phyloP scores from a whole-genome alignment of 2,888 invertebrate genomes.

The Cantharis lateralis region DNA sequence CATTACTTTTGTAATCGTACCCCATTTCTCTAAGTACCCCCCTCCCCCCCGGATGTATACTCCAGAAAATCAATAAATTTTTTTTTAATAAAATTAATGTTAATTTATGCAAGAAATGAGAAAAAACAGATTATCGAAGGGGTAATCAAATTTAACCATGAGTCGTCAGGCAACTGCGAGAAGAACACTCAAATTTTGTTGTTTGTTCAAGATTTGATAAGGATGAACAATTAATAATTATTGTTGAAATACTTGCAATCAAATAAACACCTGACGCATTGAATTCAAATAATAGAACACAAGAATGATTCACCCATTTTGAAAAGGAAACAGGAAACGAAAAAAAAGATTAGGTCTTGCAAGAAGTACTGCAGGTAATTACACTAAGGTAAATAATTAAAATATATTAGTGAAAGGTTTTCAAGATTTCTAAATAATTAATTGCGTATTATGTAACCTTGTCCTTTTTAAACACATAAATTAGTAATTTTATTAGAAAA shows the following conservation, averaged over 20 bases:
- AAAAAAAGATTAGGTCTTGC: not conserved
- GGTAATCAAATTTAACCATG: no score
- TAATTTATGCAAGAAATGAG: no score
- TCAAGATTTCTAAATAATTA: not conserved
- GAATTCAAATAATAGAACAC: not conserved
- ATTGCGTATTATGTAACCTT: not conserved
- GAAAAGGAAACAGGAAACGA: not conserved
- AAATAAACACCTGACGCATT: not conserved
- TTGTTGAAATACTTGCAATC: not conserved
- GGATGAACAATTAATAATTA: not conserved
- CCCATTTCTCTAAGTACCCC: no score
- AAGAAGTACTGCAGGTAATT: not conserved
- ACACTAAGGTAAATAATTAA: not conserved
- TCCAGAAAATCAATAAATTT: no score
- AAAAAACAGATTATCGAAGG: no score
- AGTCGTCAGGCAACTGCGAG: no score
- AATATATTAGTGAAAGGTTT: not conserved
- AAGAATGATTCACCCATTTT: not conserved
- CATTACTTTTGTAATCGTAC: no score
- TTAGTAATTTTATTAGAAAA: not conserved
- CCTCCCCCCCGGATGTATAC: no score
- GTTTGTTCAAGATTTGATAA: not conserved
- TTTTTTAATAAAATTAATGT: no score
- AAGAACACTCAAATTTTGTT: no score
- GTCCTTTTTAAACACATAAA: not conserved